phyloP scores from a whole-genome alignment of 2,797 vertebrate species.

The Manis javanica region DNA sequence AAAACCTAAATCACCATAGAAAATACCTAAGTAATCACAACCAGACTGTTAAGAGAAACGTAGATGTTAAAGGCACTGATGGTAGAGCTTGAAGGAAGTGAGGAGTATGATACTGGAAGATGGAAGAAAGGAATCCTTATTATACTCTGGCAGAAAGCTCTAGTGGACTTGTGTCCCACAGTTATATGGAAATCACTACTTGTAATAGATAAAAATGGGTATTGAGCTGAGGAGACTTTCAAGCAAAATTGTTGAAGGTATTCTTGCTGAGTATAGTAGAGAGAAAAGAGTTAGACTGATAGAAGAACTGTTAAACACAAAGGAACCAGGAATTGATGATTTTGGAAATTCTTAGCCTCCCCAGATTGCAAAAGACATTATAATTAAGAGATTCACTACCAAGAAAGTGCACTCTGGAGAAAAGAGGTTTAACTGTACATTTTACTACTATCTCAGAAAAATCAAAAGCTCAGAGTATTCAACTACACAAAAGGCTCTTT shows the following conservation, averaged over 20 bases:
- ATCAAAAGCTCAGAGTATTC: neutral
- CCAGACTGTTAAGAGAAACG: neutral
- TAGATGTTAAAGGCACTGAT: neutral
- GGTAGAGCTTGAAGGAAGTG: neutral
- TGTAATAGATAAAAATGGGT: neutral
- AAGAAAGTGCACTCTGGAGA: neutral
- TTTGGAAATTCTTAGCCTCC: slow-evolving; percentile 22
- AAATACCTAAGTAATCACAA: neutral
- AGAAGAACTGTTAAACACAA: neutral
- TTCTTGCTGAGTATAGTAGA: neutral
- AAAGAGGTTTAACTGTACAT: neutral
- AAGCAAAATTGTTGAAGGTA: neutral
- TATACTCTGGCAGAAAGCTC: neutral
- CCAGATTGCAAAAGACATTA: neutral
- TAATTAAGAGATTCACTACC: neutral
- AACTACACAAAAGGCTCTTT: neutral
- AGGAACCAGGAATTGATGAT: neutral
- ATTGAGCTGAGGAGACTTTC: neutral
- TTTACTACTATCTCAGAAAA: neutral
- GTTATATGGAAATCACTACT: neutral
- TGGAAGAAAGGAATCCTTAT: neutral
- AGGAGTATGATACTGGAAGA: neutral
- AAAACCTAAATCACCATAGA: neutral
- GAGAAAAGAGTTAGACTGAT: neutral
- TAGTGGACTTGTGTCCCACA: neutral